Conservation (phyloP, 2,888 invertebrate genomes). For the Diarsia rubi region DNA sequence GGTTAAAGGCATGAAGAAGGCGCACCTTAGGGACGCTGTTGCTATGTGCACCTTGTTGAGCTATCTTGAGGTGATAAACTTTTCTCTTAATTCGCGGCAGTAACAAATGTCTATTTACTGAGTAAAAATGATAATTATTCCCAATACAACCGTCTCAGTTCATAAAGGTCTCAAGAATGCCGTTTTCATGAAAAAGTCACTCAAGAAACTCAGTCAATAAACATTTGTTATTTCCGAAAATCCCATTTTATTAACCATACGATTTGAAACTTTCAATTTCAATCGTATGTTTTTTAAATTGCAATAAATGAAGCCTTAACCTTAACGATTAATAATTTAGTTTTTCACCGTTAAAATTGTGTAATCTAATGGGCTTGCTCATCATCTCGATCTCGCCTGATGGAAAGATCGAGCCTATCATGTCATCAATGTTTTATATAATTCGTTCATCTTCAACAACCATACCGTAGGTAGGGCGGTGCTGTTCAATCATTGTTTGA, state of each 20-base stretch:
- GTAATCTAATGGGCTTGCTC: background rate
- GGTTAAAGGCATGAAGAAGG: conserved; percentile 95
- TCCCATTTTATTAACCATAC: too few relatives aligned
- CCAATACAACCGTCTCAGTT: too few relatives aligned
- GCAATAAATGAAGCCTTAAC: too few relatives aligned
- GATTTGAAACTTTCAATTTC: too few relatives aligned
- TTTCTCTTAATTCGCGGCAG: too few relatives aligned
- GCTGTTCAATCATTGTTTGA: background rate
- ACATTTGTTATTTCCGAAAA: too few relatives aligned
- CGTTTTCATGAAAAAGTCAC: too few relatives aligned
- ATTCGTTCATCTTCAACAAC: background rate
- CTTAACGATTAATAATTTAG: background rate
- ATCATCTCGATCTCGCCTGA: background rate
- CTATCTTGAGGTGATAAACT: conserved; percentile 78
- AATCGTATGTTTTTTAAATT: too few relatives aligned
- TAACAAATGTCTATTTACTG: too few relatives aligned
- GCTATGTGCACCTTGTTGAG: conserved; percentile 96
- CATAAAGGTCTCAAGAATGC: too few relatives aligned
- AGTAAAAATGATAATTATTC: too few relatives aligned
- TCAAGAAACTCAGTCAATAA: too few relatives aligned
- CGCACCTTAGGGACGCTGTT: conserved; percentile 96
- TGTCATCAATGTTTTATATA: background rate
- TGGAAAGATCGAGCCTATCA: background rate
- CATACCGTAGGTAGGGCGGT: background rate
- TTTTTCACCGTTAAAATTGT: background rate